Conservation (phyloP, 1,140 invertebrate species). For the Leptinotarsa undecemlineata region DNA sequence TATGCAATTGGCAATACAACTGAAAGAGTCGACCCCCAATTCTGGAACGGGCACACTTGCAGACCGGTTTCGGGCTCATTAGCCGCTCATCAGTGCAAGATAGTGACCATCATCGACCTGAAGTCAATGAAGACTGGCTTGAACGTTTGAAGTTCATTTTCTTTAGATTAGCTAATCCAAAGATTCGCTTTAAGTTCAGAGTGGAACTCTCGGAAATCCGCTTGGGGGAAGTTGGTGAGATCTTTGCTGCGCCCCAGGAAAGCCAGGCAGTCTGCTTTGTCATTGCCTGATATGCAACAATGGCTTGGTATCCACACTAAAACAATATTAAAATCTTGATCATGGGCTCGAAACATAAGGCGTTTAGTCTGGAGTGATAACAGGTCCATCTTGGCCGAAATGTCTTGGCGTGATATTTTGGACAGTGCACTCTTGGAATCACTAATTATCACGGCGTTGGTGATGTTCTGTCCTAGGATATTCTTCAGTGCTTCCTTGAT, state of each 20-base stretch:
- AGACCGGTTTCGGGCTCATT: too few species aligned
- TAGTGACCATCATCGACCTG: too few species aligned
- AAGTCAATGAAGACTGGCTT: too few species aligned
- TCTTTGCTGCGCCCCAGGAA: conserved; percentile 5
- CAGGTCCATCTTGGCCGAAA: neutral
- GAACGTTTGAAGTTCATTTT: too few species aligned
- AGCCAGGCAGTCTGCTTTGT: conserved; percentile 3
- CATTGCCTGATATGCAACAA: neutral
- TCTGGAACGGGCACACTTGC: too few species aligned
- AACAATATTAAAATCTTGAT: conserved; percentile 8
- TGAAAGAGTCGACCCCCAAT: too few species aligned
- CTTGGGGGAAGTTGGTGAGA: neutral
- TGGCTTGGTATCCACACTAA: conserved; percentile 11
- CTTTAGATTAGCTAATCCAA: neutral
- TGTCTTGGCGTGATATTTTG: conserved; percentile 8
- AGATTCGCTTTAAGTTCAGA: neutral
- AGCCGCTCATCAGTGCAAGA: too few species aligned
- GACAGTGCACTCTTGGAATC: conserved; percentile 26
- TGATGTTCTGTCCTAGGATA: neutral
- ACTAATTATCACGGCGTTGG: conserved; percentile 14
- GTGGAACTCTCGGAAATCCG: neutral
- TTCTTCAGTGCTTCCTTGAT: conserved; percentile 23
- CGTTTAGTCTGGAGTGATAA: conserved; percentile 9
- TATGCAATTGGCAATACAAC: too few species aligned
- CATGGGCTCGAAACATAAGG: conserved; percentile 5